A percentile compares a stretch with the other conserved stretches of the same genome.
These are phyloP conservation scores for Limnothrissa miodon DNA, from an alignment of 2,113 vertebrate genomes.

Conservation along the genomic window DNA sequence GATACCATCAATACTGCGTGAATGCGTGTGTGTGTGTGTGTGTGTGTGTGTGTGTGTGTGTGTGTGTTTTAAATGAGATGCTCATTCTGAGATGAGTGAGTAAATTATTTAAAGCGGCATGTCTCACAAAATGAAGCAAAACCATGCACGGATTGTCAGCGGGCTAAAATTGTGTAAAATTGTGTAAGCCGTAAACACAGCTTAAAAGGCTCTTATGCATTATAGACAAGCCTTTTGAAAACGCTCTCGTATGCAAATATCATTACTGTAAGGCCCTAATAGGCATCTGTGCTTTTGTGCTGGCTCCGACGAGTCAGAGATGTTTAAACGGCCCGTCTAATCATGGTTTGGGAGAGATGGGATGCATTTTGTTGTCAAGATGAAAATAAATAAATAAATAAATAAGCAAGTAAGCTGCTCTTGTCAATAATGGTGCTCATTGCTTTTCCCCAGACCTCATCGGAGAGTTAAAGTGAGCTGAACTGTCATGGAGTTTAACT, in stretches of 20 bases:
- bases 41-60: neutral
- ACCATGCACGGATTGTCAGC: conserved; percentile 66
- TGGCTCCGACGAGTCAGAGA: conserved; percentile 52
- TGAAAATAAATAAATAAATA: conserved; percentile 32
- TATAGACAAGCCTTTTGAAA: conserved; percentile 73
- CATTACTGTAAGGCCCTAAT: conserved; percentile 57
- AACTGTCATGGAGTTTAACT: neutral
- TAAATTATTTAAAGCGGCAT: conserved; percentile 81
- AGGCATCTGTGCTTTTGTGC: conserved; percentile 48
- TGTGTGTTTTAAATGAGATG: conserved; percentile 56
- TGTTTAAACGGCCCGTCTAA: conserved; percentile 59
- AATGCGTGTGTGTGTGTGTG: conserved; percentile 20
- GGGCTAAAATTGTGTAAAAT: conserved; percentile 65
- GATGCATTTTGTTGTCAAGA: conserved; percentile 44
- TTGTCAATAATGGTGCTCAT: conserved; percentile 23
- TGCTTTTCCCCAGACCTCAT: conserved; percentile 6
- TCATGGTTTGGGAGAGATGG: conserved; percentile 32
- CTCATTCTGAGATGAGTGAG: conserved; percentile 65
- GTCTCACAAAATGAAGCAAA: conserved; percentile 74
- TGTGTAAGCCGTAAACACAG: conserved; percentile 71
- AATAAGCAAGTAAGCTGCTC: conserved; percentile 34
- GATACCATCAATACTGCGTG: conserved; percentile 1
- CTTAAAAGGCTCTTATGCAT: conserved; percentile 74
- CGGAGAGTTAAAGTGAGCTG: neutral
- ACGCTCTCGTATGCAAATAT: conserved; percentile 66